These are phyloP conservation scores for Eleutherodactylus coqui DNA, from an alignment of 2,797 vertebrate genomes.

Conservation along the genomic window DNA sequence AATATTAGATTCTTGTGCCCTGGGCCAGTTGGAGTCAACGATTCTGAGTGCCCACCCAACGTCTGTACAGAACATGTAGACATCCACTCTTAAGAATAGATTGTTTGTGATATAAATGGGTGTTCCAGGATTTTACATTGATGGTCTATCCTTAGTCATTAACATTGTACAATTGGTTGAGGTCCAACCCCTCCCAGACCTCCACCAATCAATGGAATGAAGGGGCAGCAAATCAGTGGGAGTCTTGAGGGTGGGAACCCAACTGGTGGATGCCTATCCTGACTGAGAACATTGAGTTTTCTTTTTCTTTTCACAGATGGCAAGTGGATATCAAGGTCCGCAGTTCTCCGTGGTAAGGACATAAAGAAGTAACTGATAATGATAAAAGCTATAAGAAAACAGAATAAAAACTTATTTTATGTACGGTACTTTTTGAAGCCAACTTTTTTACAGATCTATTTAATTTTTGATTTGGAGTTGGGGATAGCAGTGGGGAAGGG, in stretches of 20 bases:
- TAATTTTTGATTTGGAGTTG: too few species aligned
- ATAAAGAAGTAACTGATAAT: not conserved
- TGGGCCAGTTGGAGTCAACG: not conserved
- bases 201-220: not conserved
- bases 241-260: not conserved
- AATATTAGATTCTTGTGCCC: not conserved
- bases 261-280: too few species aligned
- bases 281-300: not conserved
- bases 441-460: not conserved
- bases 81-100: too few species aligned
- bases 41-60: not conserved
- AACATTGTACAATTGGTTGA: not conserved
- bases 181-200: not conserved
- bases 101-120: too few species aligned
- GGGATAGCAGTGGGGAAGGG: not conserved
- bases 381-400: too few species aligned
- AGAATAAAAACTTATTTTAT: too few species aligned
- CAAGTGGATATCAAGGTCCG: constrained; percentile 44
- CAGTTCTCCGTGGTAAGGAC: constrained; percentile 51
- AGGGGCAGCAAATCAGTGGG: not conserved
- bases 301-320: not conserved
- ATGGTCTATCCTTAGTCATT: not conserved
- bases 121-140: not conserved
- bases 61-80: not conserved
- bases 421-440: too few species aligned